Evolutionary conservation across 2,888 invertebrate genomes (phyloP), one percentile per base, ranked within the genome.

Genomic region (Minunthozetes semirufus): DNA sequence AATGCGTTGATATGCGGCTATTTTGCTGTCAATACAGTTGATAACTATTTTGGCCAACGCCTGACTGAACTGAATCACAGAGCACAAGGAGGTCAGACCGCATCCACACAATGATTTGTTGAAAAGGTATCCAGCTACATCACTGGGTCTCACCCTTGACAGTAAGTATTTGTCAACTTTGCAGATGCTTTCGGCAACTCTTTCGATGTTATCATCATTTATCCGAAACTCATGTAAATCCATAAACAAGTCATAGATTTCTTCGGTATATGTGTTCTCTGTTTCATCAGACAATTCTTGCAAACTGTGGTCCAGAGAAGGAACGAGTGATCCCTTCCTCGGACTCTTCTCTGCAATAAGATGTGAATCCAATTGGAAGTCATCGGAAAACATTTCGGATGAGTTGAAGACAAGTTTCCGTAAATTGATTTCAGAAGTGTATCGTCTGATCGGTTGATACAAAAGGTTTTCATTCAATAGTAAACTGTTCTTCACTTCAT

Each of bases 401-500:
- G 27, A 63, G 13, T 56, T n/a, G 13, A 29, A 19, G 2, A 29
- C 17, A 13, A 63, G 15, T 29, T 29, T 63, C 17, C 63, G 27
- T 6, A 63, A n/a, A 29, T 63, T 63, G 29, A 63, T 13, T 63
- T 63, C 63, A 5, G 29, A 29, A 1, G 63, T 63, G 25, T 63
- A n/a, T n/a, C 63, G 27, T 63, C 63, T 27, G 13, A 63, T 11
- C 17, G 63, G 63, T 33, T 29, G 63, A 6, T 22, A 29, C n/a
- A 63, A n/a, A 11, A 63, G 63, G 29, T 27, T 29, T 17, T 33
- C 29, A 29, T 63, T 63, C 63, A 63, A 63, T n/a, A 63, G 33
- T 63, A 63, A n/a, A 63, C 63, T 63, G 33, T 63, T 29, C 63
- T 63, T 63, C 29, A 29, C 63, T 29, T 33, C n/a, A 9, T 5